Percentiles rank a stretch among this genome's conserved stretches.
Conservation (phyloP, 2,113 vertebrate genomes). For the Antechinus flavipes region DNA sequence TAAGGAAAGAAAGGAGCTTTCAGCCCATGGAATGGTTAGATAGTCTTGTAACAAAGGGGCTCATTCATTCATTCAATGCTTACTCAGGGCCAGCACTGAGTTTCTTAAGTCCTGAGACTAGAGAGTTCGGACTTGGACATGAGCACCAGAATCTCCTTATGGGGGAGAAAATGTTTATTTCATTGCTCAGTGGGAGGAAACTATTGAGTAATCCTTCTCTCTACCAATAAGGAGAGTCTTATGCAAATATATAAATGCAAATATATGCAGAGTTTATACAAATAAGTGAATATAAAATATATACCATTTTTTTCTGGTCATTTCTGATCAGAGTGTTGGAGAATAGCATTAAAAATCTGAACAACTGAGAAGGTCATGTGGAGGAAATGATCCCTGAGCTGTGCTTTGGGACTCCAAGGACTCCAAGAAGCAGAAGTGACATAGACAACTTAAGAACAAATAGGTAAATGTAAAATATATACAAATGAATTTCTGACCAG, state of each 20-base stretch:
- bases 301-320: neutral
- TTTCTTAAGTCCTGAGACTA: neutral
- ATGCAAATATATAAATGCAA: neutral
- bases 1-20: neutral
- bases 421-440: neutral
- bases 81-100: neutral
- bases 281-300: too few species aligned
- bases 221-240: neutral
- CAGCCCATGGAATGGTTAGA: neutral
- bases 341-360: neutral
- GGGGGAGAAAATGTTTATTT: neutral
- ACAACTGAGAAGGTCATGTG: neutral
- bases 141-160: neutral
- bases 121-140: neutral
- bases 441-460: neutral
- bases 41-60: neutral
- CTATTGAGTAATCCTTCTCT: neutral
- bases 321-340: neutral
- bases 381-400: neutral
- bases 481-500: neutral
- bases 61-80: slow-evolving; percentile 2
- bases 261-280: neutral
- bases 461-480: neutral
- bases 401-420: neutral
- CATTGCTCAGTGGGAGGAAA: neutral